These are phyloP conservation scores for Hiodon alosoides DNA, from an alignment of 2,113 vertebrate species.

Conservation along the genomic window DNA sequence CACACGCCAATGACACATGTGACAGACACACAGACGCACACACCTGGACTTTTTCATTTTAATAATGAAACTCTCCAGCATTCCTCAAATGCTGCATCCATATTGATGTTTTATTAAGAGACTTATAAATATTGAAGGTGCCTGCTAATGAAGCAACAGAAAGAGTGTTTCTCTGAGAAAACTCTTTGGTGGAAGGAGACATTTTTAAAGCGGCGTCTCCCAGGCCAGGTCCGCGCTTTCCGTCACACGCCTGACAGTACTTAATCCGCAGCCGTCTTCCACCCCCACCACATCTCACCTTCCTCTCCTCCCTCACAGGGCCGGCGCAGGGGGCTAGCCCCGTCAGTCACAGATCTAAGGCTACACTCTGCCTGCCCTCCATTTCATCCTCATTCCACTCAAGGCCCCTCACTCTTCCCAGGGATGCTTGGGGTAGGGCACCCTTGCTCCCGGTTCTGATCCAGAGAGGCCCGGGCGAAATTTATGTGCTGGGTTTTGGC, in stretches of 20 bases:
- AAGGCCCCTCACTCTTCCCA: too few species aligned
- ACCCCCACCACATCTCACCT: not conserved
- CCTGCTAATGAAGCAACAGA: constrained; percentile 10
- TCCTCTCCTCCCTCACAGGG: too few species aligned
- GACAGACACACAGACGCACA: not conserved
- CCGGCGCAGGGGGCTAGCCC: too few species aligned
- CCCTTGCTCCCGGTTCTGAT: too few species aligned
- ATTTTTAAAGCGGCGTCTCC: not conserved
- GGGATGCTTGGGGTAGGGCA: too few species aligned
- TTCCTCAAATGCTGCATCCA: not conserved
- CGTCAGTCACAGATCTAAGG: too few species aligned
- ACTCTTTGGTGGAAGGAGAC: not conserved
- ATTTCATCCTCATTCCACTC: too few species aligned
- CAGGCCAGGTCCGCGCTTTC: too few species aligned
- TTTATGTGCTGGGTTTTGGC: not conserved
- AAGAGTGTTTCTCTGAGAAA: not conserved
- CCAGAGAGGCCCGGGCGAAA: not conserved
- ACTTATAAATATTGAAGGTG: constrained; percentile 24
- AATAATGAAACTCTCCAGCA: not conserved
- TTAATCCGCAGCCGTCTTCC: not conserved
- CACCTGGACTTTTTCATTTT: not conserved
- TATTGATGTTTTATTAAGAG: constrained; percentile 19
- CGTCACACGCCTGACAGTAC: too few species aligned
- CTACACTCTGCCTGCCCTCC: too few species aligned
- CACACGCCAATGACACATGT: not conserved